Conservation (phyloP, 2,797 vertebrate species). For the Lepus townsendii region DNA sequence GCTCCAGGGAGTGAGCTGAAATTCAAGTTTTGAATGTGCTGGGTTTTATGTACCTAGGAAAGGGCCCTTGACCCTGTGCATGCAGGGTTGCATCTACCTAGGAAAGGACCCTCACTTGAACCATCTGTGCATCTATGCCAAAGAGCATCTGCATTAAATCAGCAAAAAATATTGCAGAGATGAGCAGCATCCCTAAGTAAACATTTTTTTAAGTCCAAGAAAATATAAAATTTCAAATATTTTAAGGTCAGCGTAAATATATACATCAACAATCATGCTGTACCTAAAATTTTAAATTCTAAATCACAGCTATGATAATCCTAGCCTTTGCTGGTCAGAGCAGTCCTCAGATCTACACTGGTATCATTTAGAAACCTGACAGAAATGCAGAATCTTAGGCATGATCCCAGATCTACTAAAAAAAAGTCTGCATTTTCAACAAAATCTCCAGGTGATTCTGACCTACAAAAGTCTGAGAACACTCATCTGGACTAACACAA, state of each 20-base stretch:
- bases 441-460: background rate
- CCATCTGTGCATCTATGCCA: background rate
- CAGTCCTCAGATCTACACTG: background rate
- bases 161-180: background rate
- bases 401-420: background rate
- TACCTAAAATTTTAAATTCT: constrained; percentile 7
- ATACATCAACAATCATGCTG: background rate
- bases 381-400: background rate
- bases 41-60: background rate
- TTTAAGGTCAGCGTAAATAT: background rate
- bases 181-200: background rate
- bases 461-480: background rate
- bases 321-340: background rate
- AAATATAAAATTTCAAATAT: background rate
- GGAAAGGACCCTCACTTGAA: background rate
- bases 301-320: background rate
- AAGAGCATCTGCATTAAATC: background rate
- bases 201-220: background rate
- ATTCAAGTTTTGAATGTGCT: background rate
- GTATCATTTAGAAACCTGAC: background rate
- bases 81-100: background rate
- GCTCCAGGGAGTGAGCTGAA: background rate
- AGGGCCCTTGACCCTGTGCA: background rate
- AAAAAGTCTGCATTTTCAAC: background rate
- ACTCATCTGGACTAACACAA: background rate